Evolutionary conservation across 2,888 invertebrate genomes (phyloP).

Genomic region (Oligia strigilis): DNA sequence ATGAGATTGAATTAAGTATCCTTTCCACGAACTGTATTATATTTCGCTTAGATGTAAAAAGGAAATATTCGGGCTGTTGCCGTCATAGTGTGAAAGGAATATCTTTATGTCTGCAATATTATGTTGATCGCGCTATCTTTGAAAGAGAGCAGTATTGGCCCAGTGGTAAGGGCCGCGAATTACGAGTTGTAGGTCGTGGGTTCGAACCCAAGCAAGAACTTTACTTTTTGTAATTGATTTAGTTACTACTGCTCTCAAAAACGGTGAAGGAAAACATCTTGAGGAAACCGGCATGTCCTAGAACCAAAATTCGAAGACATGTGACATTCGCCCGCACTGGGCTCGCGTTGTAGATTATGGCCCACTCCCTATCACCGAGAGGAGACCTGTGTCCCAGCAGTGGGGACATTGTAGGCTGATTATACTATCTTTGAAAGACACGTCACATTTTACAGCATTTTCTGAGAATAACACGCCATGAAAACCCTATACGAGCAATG

Average conservation of each 20-base stretch:
- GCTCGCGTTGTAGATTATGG: background rate
- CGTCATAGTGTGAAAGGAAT: background rate
- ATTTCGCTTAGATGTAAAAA: conserved; percentile 18
- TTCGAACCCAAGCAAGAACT: background rate
- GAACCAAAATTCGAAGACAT: background rate
- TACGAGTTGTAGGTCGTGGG: background rate
- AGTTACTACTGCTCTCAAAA: too few relatives aligned
- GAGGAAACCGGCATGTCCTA: background rate
- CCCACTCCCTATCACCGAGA: background rate
- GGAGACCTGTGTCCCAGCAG: too few relatives aligned
- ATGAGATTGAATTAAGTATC: conserved; percentile 34
- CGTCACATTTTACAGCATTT: background rate
- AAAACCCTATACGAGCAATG: conserved; percentile 58
- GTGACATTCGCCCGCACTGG: too few relatives aligned
- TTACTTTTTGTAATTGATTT: too few relatives aligned
- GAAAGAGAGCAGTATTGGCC: background rate
- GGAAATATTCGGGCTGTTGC: background rate
- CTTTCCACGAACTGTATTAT: conserved; percentile 14
- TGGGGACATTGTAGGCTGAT: too few relatives aligned
- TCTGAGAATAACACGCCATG: conserved; percentile 17
- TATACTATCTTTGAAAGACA: background rate
- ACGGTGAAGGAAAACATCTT: background rate
- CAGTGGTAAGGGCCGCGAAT: background rate
- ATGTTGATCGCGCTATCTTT: background rate
- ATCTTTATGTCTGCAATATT: background rate